Evolutionary conservation across 2,888 invertebrate species (phyloP), one percentile per base, ranked within the genome.

Genomic region (Leptinotarsa tumamoca): DNA sequence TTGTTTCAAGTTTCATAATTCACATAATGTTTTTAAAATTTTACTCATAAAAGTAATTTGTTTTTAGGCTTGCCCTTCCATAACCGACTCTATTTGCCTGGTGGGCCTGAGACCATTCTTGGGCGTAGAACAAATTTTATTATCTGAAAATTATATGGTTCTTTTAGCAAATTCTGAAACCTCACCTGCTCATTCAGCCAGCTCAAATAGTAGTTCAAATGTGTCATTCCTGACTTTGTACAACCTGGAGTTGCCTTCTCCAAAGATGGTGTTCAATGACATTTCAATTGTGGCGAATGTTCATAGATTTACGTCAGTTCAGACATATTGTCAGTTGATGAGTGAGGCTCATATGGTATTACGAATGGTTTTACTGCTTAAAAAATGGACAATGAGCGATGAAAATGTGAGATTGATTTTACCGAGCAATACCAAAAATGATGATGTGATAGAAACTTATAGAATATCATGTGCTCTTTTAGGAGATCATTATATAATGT

Each of bases 311-410:
- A 90, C 92, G 0, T 93, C 93, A 79, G 91, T 92, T 2, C 90
- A 92, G 56, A 93, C 93, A 3, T 95, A 94, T 84, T 90, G 92
- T 76, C 94, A 94, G 86, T 88, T 95, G 73, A 88, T 95, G 84
- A 91, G 92, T 81, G 95, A 95, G 87, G 93, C 93, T 5, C 94
- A 94, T 84, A 90, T 94, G 80, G 91, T 94, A 82, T 87, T 95
- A 21, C 88, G 92, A 74, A 85, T 90, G 49, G 87, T 89, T 2
- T 85, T 90, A 63, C 86, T 89, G 68, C 78, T 89, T 33, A 85
- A 84, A 58, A 84, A 85, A 77, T 89, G 88, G 87, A 78, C 81
- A n/a, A 81, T 85, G 69, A 82, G 82, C 4, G 88, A 88, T 14
- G 86, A 86, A 23, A 85, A 82, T 67, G 87, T 88, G 1, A 85